Evolutionary conservation across 1,140 invertebrate genomes (phyloP), one percentile per base, ranked within the genome.

Genomic region (Drosophila burlai): DNA sequence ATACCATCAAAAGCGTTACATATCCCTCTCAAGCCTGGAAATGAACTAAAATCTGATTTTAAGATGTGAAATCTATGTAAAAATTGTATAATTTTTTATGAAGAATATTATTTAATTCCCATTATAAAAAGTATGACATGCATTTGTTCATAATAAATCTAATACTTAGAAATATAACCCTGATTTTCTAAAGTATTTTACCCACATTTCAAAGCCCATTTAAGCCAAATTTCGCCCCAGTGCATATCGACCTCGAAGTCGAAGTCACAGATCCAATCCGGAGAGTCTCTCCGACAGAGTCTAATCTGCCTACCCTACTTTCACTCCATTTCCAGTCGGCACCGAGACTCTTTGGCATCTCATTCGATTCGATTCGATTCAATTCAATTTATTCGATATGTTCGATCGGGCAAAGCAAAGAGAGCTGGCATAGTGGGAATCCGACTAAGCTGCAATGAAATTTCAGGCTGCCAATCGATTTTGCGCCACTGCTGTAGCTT

Each of bases 251-350:
- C 38, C 47, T 24, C 16, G 29, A 34, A 65, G 60, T 38, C 34
- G 24, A 5, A 65, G 60, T 45, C 61, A 65, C 38, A 65, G 60
- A 55, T 71, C 63, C 63, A 40, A 57, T 68, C 49, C 55, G 24
- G 55, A 68, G 75, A 71, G 58, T 29, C 31, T 16, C 69, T 62
- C 18, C 47, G 21, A 40, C 73, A 40, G 71, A 49, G 79, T 85
- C 85, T 89, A 89, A 89, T 89, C 85, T 89, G 85, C 85, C 85
- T 89, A 86, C 83, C 83, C 83, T 86, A 90, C 85, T 91, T 91
- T 90, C 85, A 90, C 86, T 91, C 82, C 82, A 91, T 86, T 91
- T 90, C 76, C 86, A 91, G 82, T 83, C 79, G 63, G 45, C 79
- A 68, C 67, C 80, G 84, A 75, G 72, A 66, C 73, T 76, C 73